Percentiles rank a stretch among this genome's conserved stretches.
These are phyloP conservation scores for Eidolon helvum DNA, from an alignment of 2,113 vertebrate genomes.

Conservation along the genomic window DNA sequence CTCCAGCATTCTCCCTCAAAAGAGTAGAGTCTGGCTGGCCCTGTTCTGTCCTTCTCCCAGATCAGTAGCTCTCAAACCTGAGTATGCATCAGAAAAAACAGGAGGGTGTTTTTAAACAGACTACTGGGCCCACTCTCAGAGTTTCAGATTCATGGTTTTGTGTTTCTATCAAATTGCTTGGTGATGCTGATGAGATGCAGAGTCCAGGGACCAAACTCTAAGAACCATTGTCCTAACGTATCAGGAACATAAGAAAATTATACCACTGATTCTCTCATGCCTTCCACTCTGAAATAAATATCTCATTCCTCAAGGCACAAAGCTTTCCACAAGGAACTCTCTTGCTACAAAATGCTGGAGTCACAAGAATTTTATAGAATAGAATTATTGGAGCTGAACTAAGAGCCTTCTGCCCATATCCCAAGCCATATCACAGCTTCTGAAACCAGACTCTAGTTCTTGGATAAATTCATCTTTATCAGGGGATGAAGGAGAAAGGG, in stretches of 20 bases:
- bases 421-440: constrained; percentile 31
- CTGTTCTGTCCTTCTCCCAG: not conserved
- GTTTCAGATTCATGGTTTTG: not conserved
- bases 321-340: constrained; percentile 58
- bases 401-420: constrained; percentile 67
- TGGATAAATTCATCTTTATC: constrained; percentile 16
- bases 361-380: constrained; percentile 66
- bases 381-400: constrained; percentile 79
- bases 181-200: not conserved
- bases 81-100: not conserved
- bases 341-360: constrained; percentile 43
- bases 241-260: not conserved
- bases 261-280: not conserved
- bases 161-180: not conserved
- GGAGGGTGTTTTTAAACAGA: not conserved
- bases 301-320: constrained; percentile 46
- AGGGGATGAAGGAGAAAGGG: not conserved
- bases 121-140: not conserved
- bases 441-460: constrained; percentile 27
- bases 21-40: not conserved
- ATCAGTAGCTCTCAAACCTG: not conserved
- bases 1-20: not conserved
- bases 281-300: not conserved
- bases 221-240: fast-evolving
- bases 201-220: not conserved